Percentiles rank a stretch among this genome's conserved stretches.
phyloP scores from a whole-genome alignment of 30 jellyfish, hydroid and myxozoan species.

The Aurelia coerulea region DNA sequence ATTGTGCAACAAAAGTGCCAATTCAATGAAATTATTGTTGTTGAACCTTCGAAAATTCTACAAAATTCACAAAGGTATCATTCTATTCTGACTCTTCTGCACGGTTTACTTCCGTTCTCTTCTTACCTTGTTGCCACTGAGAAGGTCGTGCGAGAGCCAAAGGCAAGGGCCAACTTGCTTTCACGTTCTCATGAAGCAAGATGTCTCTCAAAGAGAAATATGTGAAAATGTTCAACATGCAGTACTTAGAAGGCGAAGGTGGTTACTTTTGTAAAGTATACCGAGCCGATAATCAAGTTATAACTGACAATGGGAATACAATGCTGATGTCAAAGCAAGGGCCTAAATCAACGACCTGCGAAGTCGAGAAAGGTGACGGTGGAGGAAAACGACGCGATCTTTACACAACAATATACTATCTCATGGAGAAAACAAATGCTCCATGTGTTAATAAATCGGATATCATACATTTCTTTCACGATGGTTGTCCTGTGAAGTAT shows the following conservation, averaged over 20 bases:
- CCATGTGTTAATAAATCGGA: slow-evolving; percentile 43
- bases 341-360: no score
- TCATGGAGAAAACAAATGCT: slow-evolving; percentile 27
- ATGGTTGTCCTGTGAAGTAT: slow-evolving; percentile 51
- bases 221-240: slow-evolving; percentile 32
- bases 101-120: no score
- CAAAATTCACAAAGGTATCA: no score
- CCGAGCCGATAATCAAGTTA: slow-evolving; percentile 21
- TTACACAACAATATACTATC: slow-evolving; percentile 44
- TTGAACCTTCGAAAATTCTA: no score
- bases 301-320: slow-evolving; percentile 7
- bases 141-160: no score
- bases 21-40: no score
- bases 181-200: not conserved
- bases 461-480: slow-evolving; percentile 36
- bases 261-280: slow-evolving; percentile 39
- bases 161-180: not conserved
- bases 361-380: not conserved
- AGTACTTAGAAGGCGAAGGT: slow-evolving; percentile 53
- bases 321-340: not conserved
- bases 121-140: no score
- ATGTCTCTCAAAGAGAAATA: slow-evolving; percentile 54
- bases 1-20: no score
- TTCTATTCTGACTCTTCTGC: no score
- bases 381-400: slow-evolving; percentile 30